Percentiles rank a stretch among this genome's conserved stretches.
These are phyloP conservation scores for Clivina fossor DNA, from an alignment of 2,888 invertebrate species.

Conservation along the genomic window DNA sequence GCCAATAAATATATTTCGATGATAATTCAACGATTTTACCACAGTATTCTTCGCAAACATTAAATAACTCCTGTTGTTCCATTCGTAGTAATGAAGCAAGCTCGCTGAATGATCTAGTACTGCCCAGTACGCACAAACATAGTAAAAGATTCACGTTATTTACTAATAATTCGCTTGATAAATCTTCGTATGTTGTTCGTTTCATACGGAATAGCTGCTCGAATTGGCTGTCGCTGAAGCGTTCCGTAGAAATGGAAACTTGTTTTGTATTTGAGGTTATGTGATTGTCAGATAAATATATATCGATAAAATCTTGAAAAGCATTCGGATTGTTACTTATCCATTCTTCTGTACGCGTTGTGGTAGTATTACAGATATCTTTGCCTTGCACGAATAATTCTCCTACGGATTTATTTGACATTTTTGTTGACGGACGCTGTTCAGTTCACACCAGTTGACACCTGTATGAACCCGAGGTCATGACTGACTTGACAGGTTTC, in stretches of 20 bases:
- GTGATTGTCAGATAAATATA: too few species aligned
- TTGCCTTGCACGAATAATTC: slow-evolving; percentile 22
- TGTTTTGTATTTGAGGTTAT: too few species aligned
- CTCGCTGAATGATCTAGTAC: slow-evolving; percentile 37
- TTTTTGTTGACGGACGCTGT: too few species aligned
- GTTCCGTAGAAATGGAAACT: too few species aligned
- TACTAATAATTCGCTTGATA: slow-evolving; percentile 41
- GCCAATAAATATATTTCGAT: slow-evolving; percentile 39
- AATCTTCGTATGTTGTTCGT: slow-evolving; percentile 34
- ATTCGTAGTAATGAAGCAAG: slow-evolving; percentile 36
- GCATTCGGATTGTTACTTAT: slow-evolving; percentile 15
- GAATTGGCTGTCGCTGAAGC: slow-evolving; percentile 38
- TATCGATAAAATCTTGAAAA: slow-evolving; percentile 21
- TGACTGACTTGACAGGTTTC: slow-evolving; percentile 56
- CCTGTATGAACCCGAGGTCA: too few species aligned
- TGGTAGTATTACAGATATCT: slow-evolving; percentile 15
- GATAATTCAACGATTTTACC: slow-evolving; percentile 37
- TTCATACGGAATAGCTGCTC: slow-evolving; percentile 40
- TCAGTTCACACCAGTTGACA: too few species aligned
- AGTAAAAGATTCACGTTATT: slow-evolving; percentile 36
- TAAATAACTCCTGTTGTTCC: slow-evolving; percentile 32
- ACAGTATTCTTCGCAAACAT: slow-evolving; percentile 36
- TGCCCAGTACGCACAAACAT: slow-evolving; percentile 41
- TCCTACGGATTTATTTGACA: slow-evolving; percentile 24
- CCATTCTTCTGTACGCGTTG: slow-evolving; percentile 25